Evolutionary conservation across 2,113 vertebrate genomes (phyloP).

Genomic region (Oreochromis niloticus): DNA sequence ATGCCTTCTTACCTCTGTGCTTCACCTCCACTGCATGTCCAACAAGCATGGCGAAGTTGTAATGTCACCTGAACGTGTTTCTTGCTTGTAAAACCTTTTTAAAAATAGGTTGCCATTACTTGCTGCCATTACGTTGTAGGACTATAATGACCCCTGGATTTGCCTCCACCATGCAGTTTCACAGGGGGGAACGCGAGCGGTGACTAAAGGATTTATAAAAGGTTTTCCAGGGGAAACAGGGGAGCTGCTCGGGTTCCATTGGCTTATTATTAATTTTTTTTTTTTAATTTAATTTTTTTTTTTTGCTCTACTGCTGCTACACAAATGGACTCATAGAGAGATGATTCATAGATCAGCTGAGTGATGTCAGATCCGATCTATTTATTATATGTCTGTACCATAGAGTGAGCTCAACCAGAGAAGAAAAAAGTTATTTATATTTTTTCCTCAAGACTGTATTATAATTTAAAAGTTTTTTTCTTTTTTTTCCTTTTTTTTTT

Average conservation of each 20-base stretch:
- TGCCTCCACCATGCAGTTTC: conserved; percentile 61
- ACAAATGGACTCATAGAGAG: conserved; percentile 69
- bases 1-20: conserved; percentile 55
- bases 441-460: conserved; percentile 89
- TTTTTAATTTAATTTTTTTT: not conserved
- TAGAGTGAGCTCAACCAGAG: conserved; percentile 82
- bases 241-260: conserved; percentile 62
- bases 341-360: conserved; percentile 76
- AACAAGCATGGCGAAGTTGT: conserved; percentile 59
- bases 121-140: conserved; percentile 48
- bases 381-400: conserved; percentile 98
- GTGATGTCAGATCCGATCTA: conserved; percentile 85
- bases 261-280: conserved; percentile 14
- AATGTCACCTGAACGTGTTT: conserved; percentile 42
- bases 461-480: conserved; percentile 79
- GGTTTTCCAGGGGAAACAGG: conserved; percentile 59
- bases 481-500: not conserved
- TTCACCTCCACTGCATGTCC: conserved; percentile 64
- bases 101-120: conserved; percentile 50
- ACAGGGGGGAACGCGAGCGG: not conserved
- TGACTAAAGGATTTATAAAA: conserved; percentile 51
- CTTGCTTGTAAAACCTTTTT: conserved; percentile 40
- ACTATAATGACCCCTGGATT: conserved; percentile 36
- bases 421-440: conserved; percentile 91
- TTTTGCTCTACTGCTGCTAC: conserved; percentile 69